Conservation (phyloP, 2,797 vertebrate genomes). For the Pseudochirops cupreus region DNA sequence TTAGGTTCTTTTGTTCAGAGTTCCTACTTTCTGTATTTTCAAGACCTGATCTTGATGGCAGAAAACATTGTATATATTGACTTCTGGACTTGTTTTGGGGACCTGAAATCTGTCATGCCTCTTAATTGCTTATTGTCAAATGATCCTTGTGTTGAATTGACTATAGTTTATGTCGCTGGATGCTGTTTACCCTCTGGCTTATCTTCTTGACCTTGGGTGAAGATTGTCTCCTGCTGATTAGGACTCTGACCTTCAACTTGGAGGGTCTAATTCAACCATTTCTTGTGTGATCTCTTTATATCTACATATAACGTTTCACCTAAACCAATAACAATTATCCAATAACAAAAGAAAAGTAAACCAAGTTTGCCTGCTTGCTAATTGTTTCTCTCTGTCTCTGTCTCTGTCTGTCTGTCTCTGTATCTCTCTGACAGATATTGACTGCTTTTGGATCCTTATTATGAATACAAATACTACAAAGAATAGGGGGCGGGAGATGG, state of each 20-base stretch:
- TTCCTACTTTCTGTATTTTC: neutral
- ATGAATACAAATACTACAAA: neutral
- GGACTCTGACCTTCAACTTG: neutral
- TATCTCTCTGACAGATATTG: neutral
- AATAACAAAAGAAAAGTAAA: neutral
- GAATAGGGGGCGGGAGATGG: rapidly evolving
- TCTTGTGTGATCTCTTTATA: neutral
- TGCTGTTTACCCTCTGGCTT: neutral
- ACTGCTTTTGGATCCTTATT: neutral
- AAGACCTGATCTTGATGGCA: neutral
- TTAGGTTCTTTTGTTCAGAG: neutral
- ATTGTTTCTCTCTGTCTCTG: neutral
- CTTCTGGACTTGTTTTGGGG: neutral
- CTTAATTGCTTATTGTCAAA: neutral
- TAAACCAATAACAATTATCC: neutral
- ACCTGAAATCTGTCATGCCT: neutral
- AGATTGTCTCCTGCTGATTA: neutral
- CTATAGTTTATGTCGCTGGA: neutral
- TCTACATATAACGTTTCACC: neutral
- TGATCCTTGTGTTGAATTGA: neutral
- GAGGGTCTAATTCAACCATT: neutral
- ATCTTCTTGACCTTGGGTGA: neutral
- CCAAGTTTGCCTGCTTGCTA: neutral
- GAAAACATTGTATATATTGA: neutral
- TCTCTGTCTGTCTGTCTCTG: neutral